Base-by-base conservation (phyloP, 2,113 vertebrate genomes). In the Gobio gobio region DNA sequence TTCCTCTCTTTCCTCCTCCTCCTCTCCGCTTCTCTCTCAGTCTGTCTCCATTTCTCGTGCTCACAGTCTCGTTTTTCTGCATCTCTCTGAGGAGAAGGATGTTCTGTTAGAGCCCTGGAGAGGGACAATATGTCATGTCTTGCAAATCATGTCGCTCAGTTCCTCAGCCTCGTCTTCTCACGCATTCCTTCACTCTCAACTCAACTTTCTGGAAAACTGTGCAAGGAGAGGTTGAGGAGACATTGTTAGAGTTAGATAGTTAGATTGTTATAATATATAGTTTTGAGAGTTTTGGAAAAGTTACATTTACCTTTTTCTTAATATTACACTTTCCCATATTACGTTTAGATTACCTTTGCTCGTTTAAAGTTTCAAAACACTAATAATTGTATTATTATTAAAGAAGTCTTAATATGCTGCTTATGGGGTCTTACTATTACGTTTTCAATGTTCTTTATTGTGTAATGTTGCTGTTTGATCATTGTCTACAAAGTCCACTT, bases 21-120 rank as follows among this genome's bases (percentile, higher is more conserved):
- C 83, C 26, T 64, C 47, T 63, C 10, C 22, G 10, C 74, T 43
- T 84, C 70, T n/a, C 68, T 36, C 29, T 24, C 10, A 29, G 45
- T 77, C 47, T 63, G 1, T 80, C 43, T 58, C 56, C 63, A 86
- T 86, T 74, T 89, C 40, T 87, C 82, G 66, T 36, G 78, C 70
- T 47, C 66, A 36, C 59, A 0, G 54, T 77, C 73, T 64, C 56
- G 8, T 49, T 64, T 56, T 73, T 81, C 59, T 72, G 33, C 63
- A 43, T 72, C 36, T 72, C 33, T 51, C 74, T 45, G 66, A 56
- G 64, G 49, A 72, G 64, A 79, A 43, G 56, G n/a, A 51, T 26
- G 47, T n/a, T 47, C 64, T 47, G 36, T 24, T 59, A 58, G 36
- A 78, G 64, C 49, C 29, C 75, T 68, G 29, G 61, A 72, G 47